Evolutionary conservation across 2,888 invertebrate genomes (phyloP).

Genomic region (Mimumesa dahlbomi): DNA sequence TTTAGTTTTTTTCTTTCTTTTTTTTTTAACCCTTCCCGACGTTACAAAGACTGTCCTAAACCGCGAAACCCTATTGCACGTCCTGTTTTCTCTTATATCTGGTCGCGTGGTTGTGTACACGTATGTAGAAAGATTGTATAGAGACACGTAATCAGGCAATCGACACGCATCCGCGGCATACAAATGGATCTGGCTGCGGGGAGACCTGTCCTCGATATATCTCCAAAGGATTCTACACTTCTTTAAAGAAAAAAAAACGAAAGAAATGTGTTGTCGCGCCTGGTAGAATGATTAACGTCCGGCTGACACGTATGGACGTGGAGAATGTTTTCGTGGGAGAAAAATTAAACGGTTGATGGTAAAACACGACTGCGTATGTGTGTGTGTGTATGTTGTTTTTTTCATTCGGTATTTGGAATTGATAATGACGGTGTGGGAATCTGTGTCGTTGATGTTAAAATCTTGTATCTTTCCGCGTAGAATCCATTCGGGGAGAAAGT

Average conservation of each 20-base stretch:
- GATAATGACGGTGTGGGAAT: too few relatives aligned
- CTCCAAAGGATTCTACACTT: background rate
- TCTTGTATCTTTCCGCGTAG: background rate
- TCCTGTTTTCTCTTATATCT: too few relatives aligned
- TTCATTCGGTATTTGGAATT: too few relatives aligned
- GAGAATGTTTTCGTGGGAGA: background rate
- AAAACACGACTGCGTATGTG: too few relatives aligned
- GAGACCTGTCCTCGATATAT: slow-evolving; percentile 13
- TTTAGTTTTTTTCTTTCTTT: too few relatives aligned
- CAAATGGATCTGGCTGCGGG: slow-evolving; percentile 19
- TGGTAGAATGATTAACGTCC: slow-evolving; percentile 1
- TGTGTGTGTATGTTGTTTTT: too few relatives aligned
- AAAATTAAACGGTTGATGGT: background rate
- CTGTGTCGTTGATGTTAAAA: too few relatives aligned
- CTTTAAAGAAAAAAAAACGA: background rate
- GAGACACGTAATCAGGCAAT: slow-evolving; percentile 36
- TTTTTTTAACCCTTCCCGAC: too few relatives aligned
- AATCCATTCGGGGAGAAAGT: too few relatives aligned
- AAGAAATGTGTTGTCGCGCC: background rate
- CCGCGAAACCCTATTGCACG: too few relatives aligned
- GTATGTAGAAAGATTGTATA: background rate
- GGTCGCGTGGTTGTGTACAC: too few relatives aligned
- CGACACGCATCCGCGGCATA: slow-evolving; percentile 34
- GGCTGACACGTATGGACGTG: background rate
- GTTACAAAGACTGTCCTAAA: too few relatives aligned